phyloP scores from a whole-genome alignment of 2,797 vertebrate species.

The Enteromius thamalakanensis region DNA sequence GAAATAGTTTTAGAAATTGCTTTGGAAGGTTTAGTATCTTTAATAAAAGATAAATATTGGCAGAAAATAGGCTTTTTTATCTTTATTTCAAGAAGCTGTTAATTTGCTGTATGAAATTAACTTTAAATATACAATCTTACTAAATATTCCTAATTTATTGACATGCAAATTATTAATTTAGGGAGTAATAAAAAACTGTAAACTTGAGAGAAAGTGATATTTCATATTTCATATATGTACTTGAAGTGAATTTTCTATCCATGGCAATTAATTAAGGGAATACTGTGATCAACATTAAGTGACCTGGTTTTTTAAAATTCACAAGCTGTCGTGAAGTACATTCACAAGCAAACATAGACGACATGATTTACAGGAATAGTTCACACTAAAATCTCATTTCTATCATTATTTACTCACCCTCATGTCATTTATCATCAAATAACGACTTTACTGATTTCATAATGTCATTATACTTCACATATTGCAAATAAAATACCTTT shows the following conservation, averaged over 20 bases:
- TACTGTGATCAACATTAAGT: conserved; percentile 22
- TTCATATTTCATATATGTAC: conserved; percentile 41
- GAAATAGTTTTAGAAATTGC: conserved; percentile 47
- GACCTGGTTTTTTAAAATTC: conserved; percentile 42
- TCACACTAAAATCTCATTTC: not conserved
- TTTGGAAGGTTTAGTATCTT: conserved; percentile 40
- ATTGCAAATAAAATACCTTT: not conserved
- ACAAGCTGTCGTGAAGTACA: conserved; percentile 52
- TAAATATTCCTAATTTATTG: conserved; percentile 45
- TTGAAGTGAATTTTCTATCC: conserved; percentile 30
- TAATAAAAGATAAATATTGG: conserved; percentile 43
- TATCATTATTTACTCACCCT: not conserved
- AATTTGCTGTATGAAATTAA: conserved; percentile 45
- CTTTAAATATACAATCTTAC: conserved; percentile 51
- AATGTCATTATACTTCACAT: not conserved
- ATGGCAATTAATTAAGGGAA: conserved; percentile 25
- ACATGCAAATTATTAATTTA: conserved; percentile 58
- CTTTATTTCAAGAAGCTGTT: conserved; percentile 26
- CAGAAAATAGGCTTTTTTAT: conserved; percentile 52
- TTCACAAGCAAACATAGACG: conserved; percentile 48
- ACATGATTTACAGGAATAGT: conserved; percentile 9
- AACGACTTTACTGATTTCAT: not conserved
- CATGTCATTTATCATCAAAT: not conserved
- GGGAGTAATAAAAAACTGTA: conserved; percentile 53
- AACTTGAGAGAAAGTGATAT: conserved; percentile 49